Evolutionary conservation across 2,888 invertebrate genomes (phyloP).

Genomic region (Esperia sulphurella): DNA sequence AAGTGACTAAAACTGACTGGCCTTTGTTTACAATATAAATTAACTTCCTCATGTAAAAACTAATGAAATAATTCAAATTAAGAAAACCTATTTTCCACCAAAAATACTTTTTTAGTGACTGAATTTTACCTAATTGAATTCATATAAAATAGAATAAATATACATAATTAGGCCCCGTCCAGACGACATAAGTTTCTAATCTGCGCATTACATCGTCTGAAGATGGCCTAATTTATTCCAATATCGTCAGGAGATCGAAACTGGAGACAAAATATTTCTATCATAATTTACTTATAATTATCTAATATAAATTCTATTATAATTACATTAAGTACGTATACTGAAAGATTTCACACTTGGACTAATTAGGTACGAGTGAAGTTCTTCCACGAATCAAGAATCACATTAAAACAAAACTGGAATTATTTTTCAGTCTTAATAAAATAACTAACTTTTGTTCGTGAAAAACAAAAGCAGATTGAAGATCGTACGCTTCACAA

Average conservation of each 20-base stretch:
- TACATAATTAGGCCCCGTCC: conserved; percentile 36
- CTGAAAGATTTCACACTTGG: conserved; percentile 75
- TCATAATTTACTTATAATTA: conserved; percentile 76
- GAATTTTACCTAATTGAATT: no score
- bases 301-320: conserved; percentile 78
- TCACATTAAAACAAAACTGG: conserved; percentile 64
- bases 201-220: conserved; percentile 37
- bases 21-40: no score
- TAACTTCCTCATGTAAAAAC: no score
- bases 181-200: conserved; percentile 31
- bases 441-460: conserved; percentile 58
- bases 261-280: conserved; percentile 69
- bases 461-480: conserved; percentile 39
- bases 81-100: no score
- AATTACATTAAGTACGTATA: conserved; percentile 80
- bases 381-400: conserved; percentile 44
- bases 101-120: no score
- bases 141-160: background rate
- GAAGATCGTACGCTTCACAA: conserved; percentile 34
- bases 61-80: no score
- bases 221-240: conserved; percentile 47
- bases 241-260: conserved; percentile 21
- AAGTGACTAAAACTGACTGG: no score
- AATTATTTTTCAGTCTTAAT: conserved; percentile 75
- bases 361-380: conserved; percentile 68